Evolutionary conservation across 2,113 vertebrate genomes (phyloP).

Genomic region (Burhinus bistriatus): DNA sequence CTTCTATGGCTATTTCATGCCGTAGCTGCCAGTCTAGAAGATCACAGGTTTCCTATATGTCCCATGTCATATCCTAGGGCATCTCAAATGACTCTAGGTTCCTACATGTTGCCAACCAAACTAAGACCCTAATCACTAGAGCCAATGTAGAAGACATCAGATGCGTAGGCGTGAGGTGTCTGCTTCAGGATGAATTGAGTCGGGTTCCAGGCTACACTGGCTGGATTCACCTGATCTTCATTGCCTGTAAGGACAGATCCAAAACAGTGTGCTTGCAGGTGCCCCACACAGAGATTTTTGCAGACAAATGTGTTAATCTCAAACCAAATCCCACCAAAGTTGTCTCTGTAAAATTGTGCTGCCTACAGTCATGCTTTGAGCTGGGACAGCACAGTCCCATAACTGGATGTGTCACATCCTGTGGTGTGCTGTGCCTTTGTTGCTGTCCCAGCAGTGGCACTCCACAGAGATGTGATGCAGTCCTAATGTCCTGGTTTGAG

Average conservation of each 20-base stretch:
- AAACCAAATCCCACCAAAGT: not conserved
- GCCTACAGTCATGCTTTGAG: not conserved
- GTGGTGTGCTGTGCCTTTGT: not conserved
- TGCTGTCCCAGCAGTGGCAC: not conserved
- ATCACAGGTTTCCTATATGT: too few species aligned
- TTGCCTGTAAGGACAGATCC: not conserved
- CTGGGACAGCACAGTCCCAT: not conserved
- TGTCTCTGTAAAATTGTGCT: not conserved
- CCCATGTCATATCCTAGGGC: too few species aligned
- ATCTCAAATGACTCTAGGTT: too few species aligned
- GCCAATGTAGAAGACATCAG: not conserved
- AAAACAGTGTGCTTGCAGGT: not conserved
- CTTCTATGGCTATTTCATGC: too few species aligned
- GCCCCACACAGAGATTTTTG: not conserved
- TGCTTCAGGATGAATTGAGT: not conserved
- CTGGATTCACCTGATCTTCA: not conserved
- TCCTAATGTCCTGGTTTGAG: not conserved
- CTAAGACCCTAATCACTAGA: not conserved
- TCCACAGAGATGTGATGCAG: not conserved
- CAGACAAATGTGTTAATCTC: not conserved
- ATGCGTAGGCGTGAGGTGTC: not conserved
- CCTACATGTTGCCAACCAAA: not conserved
- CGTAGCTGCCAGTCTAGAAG: too few species aligned
- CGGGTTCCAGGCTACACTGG: not conserved
- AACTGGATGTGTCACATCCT: not conserved